Base-by-base conservation (phyloP, 1,140 invertebrate species). In the Hylyphantes graminicola region DNA sequence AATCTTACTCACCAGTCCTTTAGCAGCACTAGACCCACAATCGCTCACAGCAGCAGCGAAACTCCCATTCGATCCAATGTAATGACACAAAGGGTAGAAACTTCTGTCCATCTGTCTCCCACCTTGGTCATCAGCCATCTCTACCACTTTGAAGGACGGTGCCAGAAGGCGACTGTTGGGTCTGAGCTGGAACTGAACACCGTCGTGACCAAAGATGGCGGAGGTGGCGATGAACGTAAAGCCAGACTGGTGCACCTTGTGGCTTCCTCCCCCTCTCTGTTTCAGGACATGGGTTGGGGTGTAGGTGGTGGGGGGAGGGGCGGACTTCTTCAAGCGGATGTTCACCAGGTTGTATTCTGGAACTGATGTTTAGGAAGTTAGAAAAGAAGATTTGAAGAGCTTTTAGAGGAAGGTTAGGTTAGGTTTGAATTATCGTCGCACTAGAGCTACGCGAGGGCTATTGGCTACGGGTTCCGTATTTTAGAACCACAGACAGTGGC, bases 281-380 rank as follows among this genome's bases (percentile, higher is more conserved):
- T 48, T 8, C 19, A 53, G 17, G 15, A 53, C 15, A 17, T 70
- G 68, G 15, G 15, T 12, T 8, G 13, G 11, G 7, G 50, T 15
- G 13, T 10, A 51, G 1, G 19, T 13, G 3, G 35, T 48, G 6
- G 48, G 50, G 9, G 21, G 10, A 50, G 57, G n/a, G n/a, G 9
- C 8, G 9, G 73, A 53, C 53, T 57, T 70, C 35, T 53, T 63
- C 35, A 76, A 51, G 11, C 67, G 21, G 54, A 85, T 68, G 35
- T 77, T 85, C 13, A 77, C 63, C 8, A 85, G 17, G 17, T 68
- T 77, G 21, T 85, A 85, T 0, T 85, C 74, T 8, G 82, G 82
- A 53, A 85, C 82, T 85, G 73, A 57, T 11, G 53, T 53, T 53
- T n/a, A n/a, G 1, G 0, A 67, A 35, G 12, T 17, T 65, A 2